Evolutionary conservation across 2,797 vertebrate genomes (phyloP).

Genomic region (Catharus ustulatus): DNA sequence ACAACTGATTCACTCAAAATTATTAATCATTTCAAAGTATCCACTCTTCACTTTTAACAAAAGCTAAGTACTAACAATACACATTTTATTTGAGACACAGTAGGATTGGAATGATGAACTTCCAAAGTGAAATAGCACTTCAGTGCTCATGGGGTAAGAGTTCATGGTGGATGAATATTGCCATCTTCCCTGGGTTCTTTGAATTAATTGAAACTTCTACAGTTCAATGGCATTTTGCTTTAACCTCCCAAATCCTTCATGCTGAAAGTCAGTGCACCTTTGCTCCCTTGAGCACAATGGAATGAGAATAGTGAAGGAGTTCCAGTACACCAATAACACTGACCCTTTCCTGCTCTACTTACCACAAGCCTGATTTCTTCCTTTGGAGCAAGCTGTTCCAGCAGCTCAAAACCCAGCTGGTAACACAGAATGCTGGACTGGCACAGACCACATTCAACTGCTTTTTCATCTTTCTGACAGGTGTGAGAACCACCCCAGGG

Average conservation of each 20-base stretch:
- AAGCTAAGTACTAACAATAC: not conserved
- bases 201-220: not conserved
- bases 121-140: not conserved
- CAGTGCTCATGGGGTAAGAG: not conserved
- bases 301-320: not conserved
- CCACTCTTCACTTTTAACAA: not conserved
- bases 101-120: not conserved
- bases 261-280: not conserved
- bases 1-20: not conserved
- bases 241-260: not conserved
- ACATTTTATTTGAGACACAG: not conserved
- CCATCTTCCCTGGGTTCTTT: not conserved
- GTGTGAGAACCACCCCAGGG: slow-evolving; percentile 98
- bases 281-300: not conserved
- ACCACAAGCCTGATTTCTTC: slow-evolving; percentile 97
- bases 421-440: slow-evolving; percentile 99
- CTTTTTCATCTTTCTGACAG: slow-evolving; percentile 97
- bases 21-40: not conserved
- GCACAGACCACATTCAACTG: slow-evolving; percentile 92
- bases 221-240: not conserved
- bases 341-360: slow-evolving; percentile 59
- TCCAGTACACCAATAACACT: not conserved
- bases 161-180: not conserved
- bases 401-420: slow-evolving; percentile 95
- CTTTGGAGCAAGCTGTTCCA: slow-evolving; percentile 92